Evolutionary conservation across 2,113 vertebrate species (phyloP).

Genomic region (Ovis aries): DNA sequence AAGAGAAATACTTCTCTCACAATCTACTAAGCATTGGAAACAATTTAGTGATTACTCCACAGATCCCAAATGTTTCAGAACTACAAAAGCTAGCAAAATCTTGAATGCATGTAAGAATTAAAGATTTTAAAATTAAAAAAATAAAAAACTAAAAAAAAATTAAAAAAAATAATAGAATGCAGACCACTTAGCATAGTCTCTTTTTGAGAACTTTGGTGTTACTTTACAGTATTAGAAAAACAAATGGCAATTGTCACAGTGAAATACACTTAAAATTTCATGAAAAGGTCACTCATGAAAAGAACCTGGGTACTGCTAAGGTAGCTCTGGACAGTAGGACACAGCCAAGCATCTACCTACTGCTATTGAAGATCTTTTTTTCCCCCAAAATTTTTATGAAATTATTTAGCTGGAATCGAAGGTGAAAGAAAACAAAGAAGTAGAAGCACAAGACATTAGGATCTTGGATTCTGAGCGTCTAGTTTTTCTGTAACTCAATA

Average conservation of each 20-base stretch:
- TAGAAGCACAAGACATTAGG: background rate
- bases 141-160: too few species aligned
- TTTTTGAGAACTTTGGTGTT: background rate
- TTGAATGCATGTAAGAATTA: too few species aligned
- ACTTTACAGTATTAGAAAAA: background rate
- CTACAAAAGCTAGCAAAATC: background rate
- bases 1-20: background rate
- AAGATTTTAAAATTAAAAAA: too few species aligned
- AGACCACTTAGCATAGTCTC: background rate
- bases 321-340: too few species aligned
- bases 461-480: background rate
- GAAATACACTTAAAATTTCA: background rate
- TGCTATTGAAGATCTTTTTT: background rate
- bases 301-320: background rate
- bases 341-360: accelerated
- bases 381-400: background rate
- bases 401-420: background rate
- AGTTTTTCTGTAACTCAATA: background rate
- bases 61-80: background rate
- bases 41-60: background rate
- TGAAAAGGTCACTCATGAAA: background rate
- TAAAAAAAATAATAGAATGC: too few species aligned
- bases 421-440: background rate
- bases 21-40: background rate
- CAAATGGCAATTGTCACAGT: background rate